phyloP scores from a whole-genome alignment of 2,113 vertebrate species.

The Labrus mixtus region DNA sequence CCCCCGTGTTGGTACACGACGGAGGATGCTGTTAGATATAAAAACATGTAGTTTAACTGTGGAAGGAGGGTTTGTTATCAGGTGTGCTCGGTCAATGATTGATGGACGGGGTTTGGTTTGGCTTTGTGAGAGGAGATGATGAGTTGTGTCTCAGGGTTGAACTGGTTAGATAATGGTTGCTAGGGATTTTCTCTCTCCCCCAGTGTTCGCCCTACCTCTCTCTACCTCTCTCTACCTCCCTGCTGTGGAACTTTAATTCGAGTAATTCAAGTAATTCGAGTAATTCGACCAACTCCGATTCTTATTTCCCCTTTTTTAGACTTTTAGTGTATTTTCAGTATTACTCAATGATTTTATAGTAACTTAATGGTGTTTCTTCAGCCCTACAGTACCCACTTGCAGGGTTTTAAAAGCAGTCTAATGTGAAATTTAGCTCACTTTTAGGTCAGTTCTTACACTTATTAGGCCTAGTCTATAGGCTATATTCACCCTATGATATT shows the following conservation, averaged over 20 bases:
- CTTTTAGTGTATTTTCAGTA: not conserved
- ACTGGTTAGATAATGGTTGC: constrained; percentile 76
- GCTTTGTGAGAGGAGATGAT: constrained; percentile 37
- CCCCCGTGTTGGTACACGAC: not conserved
- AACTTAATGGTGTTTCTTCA: not conserved
- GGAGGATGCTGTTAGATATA: constrained; percentile 51
- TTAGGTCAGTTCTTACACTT: too few species aligned
- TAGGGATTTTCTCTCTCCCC: constrained; percentile 59
- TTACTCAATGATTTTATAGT: not conserved
- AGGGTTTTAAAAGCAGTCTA: not conserved
- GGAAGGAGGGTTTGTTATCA: constrained; percentile 41
- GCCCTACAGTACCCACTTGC: rapidly evolving
- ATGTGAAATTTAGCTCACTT: not conserved
- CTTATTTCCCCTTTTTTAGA: not conserved
- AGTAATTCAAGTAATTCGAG: too few species aligned
- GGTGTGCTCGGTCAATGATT: constrained; percentile 58
- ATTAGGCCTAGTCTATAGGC: too few species aligned
- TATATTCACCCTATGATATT: too few species aligned
- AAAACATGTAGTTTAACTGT: constrained; percentile 8
- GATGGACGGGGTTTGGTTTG: constrained; percentile 13
- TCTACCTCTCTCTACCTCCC: constrained; percentile 10
- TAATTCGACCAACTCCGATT: not conserved
- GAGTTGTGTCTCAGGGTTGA: constrained; percentile 80
- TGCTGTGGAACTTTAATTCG: constrained; percentile 29
- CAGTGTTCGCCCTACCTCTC: constrained; percentile 6